phyloP scores from a whole-genome alignment of 2,113 vertebrate species.

The Myxocyprinus asiaticus region DNA sequence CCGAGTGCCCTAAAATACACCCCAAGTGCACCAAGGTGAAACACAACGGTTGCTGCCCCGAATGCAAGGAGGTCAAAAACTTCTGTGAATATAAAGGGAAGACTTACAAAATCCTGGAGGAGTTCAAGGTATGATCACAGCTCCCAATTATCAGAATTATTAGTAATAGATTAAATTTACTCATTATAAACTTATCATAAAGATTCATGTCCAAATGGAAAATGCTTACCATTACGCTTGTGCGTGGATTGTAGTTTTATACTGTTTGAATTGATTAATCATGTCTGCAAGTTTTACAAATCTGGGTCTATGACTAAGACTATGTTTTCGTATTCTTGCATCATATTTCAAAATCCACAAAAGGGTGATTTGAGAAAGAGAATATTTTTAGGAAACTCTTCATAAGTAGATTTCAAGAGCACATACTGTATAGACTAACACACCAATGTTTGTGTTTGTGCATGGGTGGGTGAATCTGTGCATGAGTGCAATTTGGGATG shows the following conservation, averaged over 20 bases:
- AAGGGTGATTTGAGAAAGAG: no score
- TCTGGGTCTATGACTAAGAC: background rate
- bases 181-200: no score
- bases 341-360: background rate
- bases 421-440: no score
- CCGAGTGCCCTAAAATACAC: constrained; percentile 97
- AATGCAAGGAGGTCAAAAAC: constrained; percentile 99
- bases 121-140: constrained; percentile 91
- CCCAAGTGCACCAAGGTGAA: constrained; percentile 99
- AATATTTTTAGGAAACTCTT: background rate
- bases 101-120: constrained; percentile 97
- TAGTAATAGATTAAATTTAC: no score
- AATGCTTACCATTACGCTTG: no score
- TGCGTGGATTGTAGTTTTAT: no score
- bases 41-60: constrained; percentile 97
- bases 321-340: background rate
- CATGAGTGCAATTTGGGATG: background rate
- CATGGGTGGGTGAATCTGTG: constrained; percentile 2
- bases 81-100: constrained; percentile 98
- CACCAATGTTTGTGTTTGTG: background rate
- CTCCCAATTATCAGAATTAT: background rate
- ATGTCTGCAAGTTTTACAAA: no score
- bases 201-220: no score
- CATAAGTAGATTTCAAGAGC: no score
- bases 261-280: background rate